Evolutionary conservation across 2,888 invertebrate genomes (phyloP), one percentile per base, ranked within the genome.

Genomic region (Aphelenchoides bicaudatus): DNA sequence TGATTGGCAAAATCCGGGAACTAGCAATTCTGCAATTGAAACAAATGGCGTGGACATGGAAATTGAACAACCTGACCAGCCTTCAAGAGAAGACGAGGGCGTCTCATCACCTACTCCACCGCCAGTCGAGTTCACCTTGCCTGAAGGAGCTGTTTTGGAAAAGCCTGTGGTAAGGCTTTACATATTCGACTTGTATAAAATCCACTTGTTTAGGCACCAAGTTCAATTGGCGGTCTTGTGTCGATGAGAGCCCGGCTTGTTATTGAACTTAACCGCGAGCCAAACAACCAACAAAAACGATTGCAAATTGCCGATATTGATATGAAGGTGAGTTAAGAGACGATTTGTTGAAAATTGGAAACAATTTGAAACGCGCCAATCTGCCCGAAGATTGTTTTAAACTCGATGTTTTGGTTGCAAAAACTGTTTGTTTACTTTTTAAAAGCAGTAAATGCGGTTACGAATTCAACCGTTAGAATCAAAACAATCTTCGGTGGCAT

Each of bases 231-330:
- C 31, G 37, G 37, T 30, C 2, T 51, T 2, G 52, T 51, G 8
- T 31, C 52, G 21, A 21, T 25, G 8, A 21, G 52, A 19, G 52
- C 37, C 10, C 31, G 52, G 39, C 21, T 51, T 25, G 19, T 13
- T 25, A 31, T 38, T 25, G 19, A 51, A 23, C 28, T 51, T n/a
- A 16, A 6, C 21, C 8, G 21, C 10, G 23, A 46, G 25, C 21
- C 21, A 13, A 28, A 51, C 25, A 37, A 51, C 28, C 37, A 34
- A 21, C 23, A 23, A 39, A 8, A 23, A 10, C 31, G 37, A 16
- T 19, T 51, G 52, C 38, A 31, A 23, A 2, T 51, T 10, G 52
- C 52, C 19, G 52, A 51, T 29, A 34, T 51, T 19, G 52, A 51
- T 16, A 25, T 51, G 28, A 51, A 51, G 52, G 52, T 51, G 10